These are phyloP conservation scores for Araneus ventricosus DNA, from an alignment of 1,140 invertebrate species.

Conservation along the genomic window DNA sequence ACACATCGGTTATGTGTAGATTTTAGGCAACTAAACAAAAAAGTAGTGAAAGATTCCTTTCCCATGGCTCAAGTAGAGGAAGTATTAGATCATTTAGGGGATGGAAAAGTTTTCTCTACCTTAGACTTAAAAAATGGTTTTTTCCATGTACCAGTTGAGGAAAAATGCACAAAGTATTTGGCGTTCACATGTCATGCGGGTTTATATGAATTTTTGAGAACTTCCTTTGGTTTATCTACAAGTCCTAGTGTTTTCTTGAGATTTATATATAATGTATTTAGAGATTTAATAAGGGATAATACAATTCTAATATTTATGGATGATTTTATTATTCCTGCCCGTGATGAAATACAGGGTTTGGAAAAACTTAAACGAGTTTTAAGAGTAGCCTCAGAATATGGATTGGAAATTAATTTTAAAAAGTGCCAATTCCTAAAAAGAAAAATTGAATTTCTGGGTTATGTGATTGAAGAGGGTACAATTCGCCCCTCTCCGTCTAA, in stretches of 20 bases:
- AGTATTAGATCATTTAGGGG: not conserved
- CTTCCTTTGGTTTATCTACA: conserved; percentile 26
- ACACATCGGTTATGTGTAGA: not conserved
- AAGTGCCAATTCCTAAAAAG: conserved; percentile 42
- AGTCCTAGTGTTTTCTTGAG: conserved; percentile 75
- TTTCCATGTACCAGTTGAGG: conserved; percentile 14
- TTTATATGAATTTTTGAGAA: conserved; percentile 41
- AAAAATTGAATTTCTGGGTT: conserved; percentile 36
- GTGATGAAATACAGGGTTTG: conserved; percentile 9
- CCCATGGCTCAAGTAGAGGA: conserved; percentile 7
- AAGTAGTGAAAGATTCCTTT: not conserved
- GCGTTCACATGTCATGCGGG: conserved; percentile 11
- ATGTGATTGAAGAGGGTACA: not conserved
- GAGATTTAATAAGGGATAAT: conserved; percentile 49
- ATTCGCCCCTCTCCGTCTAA: conserved; percentile 46
- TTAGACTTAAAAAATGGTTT: conserved; percentile 15
- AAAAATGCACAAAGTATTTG: conserved; percentile 32
- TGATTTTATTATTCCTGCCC: conserved; percentile 76
- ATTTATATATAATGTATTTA: conserved; percentile 77
- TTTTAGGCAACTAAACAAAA: conserved; percentile 22
- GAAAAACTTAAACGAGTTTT: conserved; percentile 56
- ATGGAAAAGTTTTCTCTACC: not conserved
- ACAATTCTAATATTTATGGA: conserved; percentile 76
- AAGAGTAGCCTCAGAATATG: not conserved
- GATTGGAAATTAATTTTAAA: conserved; percentile 47